A percentile compares a stretch with the other conserved stretches of the same genome.
Conservation (phyloP, 2,888 invertebrate genomes). For the Arge pagana region DNA sequence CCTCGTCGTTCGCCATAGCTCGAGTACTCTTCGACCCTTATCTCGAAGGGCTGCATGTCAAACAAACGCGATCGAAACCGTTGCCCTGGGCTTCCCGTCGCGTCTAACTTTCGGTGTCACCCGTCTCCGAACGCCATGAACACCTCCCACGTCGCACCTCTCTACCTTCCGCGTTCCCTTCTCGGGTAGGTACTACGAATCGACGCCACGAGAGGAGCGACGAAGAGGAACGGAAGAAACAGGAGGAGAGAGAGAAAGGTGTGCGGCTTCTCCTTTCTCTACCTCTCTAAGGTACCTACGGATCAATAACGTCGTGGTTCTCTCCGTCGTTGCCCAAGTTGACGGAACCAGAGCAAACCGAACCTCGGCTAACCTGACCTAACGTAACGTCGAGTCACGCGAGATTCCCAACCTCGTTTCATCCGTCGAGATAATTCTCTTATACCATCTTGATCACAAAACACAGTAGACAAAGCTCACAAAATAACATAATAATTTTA, state of each 20-base stretch:
- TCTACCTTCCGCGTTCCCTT: no score
- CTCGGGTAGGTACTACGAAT: constrained; percentile 21
- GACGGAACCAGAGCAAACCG: constrained; percentile 8
- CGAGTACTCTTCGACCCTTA: background rate
- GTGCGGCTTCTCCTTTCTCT: constrained; percentile 59
- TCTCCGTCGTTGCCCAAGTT: constrained; percentile 20
- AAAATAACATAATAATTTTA: no score
- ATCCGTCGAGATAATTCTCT: no score
- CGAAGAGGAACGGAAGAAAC: no score
- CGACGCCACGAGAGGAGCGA: no score
- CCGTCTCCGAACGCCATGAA: constrained; percentile 30
- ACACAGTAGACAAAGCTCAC: no score
- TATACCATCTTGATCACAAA: no score
- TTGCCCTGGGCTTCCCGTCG: constrained; percentile 12
- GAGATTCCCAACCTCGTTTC: no score
- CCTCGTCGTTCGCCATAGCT: constrained; percentile 36
- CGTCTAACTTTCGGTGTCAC: constrained; percentile 20
- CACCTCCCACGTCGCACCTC: background rate
- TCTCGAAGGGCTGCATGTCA: no score
- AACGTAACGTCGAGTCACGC: background rate
- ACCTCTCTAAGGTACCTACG: constrained; percentile 60
- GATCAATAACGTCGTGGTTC: constrained; percentile 18
- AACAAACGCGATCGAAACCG: constrained; percentile 3
- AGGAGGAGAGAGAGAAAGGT: no score
- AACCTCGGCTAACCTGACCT: constrained; percentile 3